Base-by-base conservation (phyloP, 1,140 invertebrate genomes). In the Lasaia peninsularis region DNA sequence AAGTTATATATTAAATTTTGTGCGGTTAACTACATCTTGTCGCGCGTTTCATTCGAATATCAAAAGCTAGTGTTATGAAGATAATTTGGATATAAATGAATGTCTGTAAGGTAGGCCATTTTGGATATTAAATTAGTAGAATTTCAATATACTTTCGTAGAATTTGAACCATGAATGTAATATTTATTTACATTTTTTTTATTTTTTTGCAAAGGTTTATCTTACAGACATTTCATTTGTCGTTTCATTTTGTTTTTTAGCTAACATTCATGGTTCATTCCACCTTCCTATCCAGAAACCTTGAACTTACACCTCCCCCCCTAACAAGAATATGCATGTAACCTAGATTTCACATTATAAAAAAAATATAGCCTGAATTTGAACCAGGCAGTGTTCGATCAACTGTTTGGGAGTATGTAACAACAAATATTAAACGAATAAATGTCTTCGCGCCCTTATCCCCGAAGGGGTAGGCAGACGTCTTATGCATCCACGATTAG, bases 61-160 rank as follows among this genome's bases (percentile, higher is more conserved):
- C 60, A 57, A 53, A 57, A 64, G 62, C 62, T 52, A 57, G 67
- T 76, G 71, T 73, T 54, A 65, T 63, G 83, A 85, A 81, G 81
- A 81, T 80, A 77, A 81, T 80, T 3, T 24, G 37, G 21, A 56
- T 68, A 70, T 65, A 73, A 69, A 78, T 74, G 76, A 83, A 80
- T 84, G 85, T 88, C 85, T 88, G 85, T 88, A 88, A 88, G 87
- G 87, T 89, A 90, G 88, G 88, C 82, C 82, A 67, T 61, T 69
- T 85, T 78, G 69, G 51, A 70, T 63, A 67, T 70, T 59, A 34
- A 63, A 73, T 75, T 71, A 60, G 67, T 80, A 75, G 67, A 55
- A 59, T 11, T 33, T 24, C 40, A 48, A 10, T 44, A 40, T 37
- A 58, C 60, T 60, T 69, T 67, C 62, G 60, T 71, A 72, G 69